Base-by-base conservation (phyloP, 1,140 invertebrate genomes). In the Calycopis cecrops region DNA sequence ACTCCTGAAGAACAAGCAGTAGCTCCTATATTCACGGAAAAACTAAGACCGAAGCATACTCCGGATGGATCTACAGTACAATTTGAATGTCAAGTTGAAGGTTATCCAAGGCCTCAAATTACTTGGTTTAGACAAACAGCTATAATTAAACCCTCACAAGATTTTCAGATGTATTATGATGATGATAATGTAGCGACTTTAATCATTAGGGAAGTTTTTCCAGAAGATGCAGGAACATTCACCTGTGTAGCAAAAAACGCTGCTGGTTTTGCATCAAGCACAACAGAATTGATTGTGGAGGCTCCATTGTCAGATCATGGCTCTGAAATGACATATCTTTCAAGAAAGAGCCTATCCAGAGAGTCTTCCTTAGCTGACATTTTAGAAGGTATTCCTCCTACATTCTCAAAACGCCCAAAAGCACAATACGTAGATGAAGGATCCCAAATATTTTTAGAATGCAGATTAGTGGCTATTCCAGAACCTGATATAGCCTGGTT, bases 181-280 rank as follows among this genome's bases (percentile, higher is more conserved):
- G 95, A 97, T 60, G 95, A 97, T 56, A 97, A 96, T 77, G 94
- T 96, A 0, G 95, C 95, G 0, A 97, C 96, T 3, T 86, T 99
- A 14, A 94, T 98, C 16, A 98, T 99, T 62, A 92, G 93, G 52
- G 98, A 99, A 90, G 96, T 98, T 0, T 98, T 97, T 84, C 96
- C 97, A 0, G 98, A 99, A 90, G 98, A 99, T 85, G 95, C 97
- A 1, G 98, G 97, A 2, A 94, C 94, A 44, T 99, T 98, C 82
- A 99, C 97, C 0, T 98, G 97, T 71, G 95, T 99, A 10, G 96
- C 97, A 10, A 98, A 98, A 77, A 99, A 99, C 79, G 90, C 94
- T 3, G 95, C 95, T 38, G 98, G 98, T 21, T 97, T 95, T 84
- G 95, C 96, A 0, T 96, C 96, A 0, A 96, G 94, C 70, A 96